phyloP scores from a whole-genome alignment of 2,797 vertebrate genomes.

The Emys orbicularis region DNA sequence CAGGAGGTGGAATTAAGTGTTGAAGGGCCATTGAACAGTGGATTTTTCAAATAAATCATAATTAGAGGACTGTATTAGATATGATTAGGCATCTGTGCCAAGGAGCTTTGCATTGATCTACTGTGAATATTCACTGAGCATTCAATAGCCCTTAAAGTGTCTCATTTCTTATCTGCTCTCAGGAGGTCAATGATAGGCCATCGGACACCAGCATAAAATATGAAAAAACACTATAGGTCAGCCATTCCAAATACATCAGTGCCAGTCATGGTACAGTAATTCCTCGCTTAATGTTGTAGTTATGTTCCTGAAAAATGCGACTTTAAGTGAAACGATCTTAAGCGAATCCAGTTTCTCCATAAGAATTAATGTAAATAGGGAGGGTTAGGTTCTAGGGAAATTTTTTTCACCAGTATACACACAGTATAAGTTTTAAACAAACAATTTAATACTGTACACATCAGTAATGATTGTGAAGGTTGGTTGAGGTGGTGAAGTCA shows the following conservation, averaged over 20 bases:
- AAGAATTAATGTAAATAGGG: too few species aligned
- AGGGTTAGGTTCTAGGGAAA: too few species aligned
- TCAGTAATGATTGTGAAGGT: too few species aligned
- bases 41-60: background rate
- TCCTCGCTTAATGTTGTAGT: too few species aligned
- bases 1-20: background rate
- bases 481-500: too few species aligned
- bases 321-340: too few species aligned
- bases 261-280: background rate
- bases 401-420: too few species aligned
- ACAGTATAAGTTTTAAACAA: too few species aligned
- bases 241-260: background rate
- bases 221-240: background rate
- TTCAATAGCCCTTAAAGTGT: too few species aligned
- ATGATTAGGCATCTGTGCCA: background rate
- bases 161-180: background rate
- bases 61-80: background rate
- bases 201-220: background rate
- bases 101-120: background rate
- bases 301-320: too few species aligned
- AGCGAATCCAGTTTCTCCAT: too few species aligned
- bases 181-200: background rate
- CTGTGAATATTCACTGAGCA: background rate
- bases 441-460: too few species aligned
- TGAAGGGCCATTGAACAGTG: background rate